phyloP scores from a whole-genome alignment of 2,113 vertebrate species.

The Gavialis gangeticus region DNA sequence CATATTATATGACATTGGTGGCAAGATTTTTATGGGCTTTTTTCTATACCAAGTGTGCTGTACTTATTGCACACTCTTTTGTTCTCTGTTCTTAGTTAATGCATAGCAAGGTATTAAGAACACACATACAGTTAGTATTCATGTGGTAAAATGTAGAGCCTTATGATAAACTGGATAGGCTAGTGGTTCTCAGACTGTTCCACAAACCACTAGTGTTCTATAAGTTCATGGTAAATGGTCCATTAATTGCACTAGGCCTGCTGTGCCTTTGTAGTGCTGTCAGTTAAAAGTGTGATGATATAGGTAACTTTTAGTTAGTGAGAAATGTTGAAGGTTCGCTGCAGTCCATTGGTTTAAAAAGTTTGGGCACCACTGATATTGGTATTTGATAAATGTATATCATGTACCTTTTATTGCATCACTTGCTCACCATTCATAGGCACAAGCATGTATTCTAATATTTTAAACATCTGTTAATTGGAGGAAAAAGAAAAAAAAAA shows the following conservation, averaged over 20 bases:
- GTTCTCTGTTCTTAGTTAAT: background rate
- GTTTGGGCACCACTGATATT: no score
- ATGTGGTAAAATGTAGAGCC: background rate
- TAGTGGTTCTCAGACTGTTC: no score
- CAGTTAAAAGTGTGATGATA: no score
- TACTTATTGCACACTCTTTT: background rate
- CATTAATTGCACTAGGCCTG: no score
- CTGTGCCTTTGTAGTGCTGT: no score
- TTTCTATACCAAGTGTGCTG: background rate
- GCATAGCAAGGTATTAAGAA: background rate
- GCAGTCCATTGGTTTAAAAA: no score
- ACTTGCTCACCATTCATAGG: background rate
- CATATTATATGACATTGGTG: background rate
- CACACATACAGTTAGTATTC: rapidly evolving
- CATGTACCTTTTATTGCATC: background rate
- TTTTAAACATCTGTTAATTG: background rate
- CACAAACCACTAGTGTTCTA: no score
- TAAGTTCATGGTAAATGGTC: no score
- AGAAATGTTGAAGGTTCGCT: no score
- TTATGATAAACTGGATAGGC: background rate
- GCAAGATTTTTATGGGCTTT: background rate
- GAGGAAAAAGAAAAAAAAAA: background rate
- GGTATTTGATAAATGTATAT: background rate
- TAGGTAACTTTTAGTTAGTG: no score
- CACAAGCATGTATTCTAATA: background rate